Percentiles rank a stretch among this genome's conserved stretches.
Conservation (phyloP, 2,888 invertebrate species). For the Amblyteles armatorius region DNA sequence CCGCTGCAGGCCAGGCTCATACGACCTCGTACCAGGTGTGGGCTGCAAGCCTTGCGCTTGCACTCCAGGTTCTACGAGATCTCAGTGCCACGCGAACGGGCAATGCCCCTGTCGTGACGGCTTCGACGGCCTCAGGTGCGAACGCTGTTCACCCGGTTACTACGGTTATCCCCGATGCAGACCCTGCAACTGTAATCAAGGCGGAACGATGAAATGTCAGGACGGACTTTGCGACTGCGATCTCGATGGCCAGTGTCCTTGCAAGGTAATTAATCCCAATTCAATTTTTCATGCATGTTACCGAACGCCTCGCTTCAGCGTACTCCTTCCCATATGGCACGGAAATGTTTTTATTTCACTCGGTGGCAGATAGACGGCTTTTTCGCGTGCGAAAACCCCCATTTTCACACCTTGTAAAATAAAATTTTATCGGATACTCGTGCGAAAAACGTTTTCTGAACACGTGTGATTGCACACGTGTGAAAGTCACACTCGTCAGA, state of each 20-base stretch:
- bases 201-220: constrained; percentile 88
- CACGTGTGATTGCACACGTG: too few relatives aligned
- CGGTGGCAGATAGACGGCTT: too few relatives aligned
- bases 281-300: not conserved
- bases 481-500: too few relatives aligned
- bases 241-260: constrained; percentile 95
- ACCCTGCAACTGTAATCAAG: constrained; percentile 92
- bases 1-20: constrained; percentile 92
- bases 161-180: constrained; percentile 96
- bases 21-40: constrained; percentile 90
- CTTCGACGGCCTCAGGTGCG: constrained; percentile 92
- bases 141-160: constrained; percentile 93
- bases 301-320: not conserved
- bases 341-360: too few relatives aligned
- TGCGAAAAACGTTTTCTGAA: too few relatives aligned
- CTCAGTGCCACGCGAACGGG: constrained; percentile 89
- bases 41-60: constrained; percentile 95
- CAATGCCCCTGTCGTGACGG: constrained; percentile 92
- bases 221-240: constrained; percentile 88
- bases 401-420: too few relatives aligned
- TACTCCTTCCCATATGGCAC: too few relatives aligned
- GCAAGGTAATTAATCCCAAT: constrained; percentile 88
- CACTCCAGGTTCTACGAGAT: constrained; percentile 89
- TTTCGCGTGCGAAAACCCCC: too few relatives aligned
- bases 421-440: too few relatives aligned